Conservation (phyloP, 2,888 invertebrate species). For the Agrypnus murinus region DNA sequence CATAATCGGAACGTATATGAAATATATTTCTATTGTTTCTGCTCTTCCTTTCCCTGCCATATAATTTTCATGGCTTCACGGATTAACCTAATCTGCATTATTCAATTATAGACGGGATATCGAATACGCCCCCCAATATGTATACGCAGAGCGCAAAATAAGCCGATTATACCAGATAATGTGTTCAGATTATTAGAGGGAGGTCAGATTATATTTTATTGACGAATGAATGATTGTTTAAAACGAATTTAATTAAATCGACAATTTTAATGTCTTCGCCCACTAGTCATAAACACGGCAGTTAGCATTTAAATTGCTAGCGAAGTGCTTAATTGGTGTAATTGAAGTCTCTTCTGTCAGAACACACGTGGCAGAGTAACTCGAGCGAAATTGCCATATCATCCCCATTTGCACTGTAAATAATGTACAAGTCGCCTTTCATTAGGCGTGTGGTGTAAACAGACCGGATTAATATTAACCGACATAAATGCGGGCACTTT, state of each 20-base stretch:
- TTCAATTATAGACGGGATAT: conserved; percentile 51
- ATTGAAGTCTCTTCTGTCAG: conserved; percentile 35
- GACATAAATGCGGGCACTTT: conserved; percentile 9
- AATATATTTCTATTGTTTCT: conserved; percentile 28
- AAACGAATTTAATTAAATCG: conserved; percentile 25
- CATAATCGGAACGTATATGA: conserved; percentile 34
- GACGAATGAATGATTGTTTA: conserved; percentile 13
- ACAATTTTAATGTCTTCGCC: conserved; percentile 4
- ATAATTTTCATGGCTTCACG: conserved; percentile 51
- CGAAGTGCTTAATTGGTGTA: conserved; percentile 27
- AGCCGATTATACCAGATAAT: conserved; percentile 37
- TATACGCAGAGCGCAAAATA: conserved; percentile 9
- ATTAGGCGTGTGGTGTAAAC: conserved; percentile 37
- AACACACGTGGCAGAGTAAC: conserved; percentile 27
- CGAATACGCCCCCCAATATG: conserved; percentile 24
- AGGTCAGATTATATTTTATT: not conserved
- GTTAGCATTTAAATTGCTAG: conserved; percentile 25
- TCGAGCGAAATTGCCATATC: conserved; percentile 38
- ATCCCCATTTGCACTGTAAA: conserved; percentile 40
- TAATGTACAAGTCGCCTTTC: conserved; percentile 43
- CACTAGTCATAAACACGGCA: conserved; percentile 29
- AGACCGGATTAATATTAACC: conserved; percentile 33
- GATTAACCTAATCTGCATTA: conserved; percentile 53
- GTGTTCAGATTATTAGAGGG: not conserved
- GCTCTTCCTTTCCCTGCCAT: conserved; percentile 24